These are phyloP conservation scores for Diadophis punctatus DNA, from an alignment of 2,113 vertebrate species.

Conservation along the genomic window DNA sequence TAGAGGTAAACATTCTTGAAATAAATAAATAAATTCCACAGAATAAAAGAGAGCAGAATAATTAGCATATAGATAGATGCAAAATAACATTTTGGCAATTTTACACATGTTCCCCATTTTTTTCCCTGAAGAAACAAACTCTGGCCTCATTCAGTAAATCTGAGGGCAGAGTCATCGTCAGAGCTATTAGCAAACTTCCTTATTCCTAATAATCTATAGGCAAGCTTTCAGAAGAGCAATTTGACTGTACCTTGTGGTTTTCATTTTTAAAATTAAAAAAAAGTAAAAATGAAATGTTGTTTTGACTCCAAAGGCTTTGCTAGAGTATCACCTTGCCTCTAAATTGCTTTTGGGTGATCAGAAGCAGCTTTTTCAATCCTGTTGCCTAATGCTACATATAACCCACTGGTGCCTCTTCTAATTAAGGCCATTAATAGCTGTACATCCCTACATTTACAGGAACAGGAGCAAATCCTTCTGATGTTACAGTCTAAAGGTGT, in stretches of 20 bases:
- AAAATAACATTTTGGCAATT: background rate
- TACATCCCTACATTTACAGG: conserved; percentile 54
- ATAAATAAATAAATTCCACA: background rate
- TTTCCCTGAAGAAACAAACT: background rate
- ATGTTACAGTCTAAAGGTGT: conserved; percentile 34
- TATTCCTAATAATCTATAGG: background rate
- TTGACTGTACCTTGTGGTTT: conserved; percentile 14
- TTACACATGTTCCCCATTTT: background rate
- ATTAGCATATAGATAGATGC: conserved; percentile 4
- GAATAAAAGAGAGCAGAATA: background rate
- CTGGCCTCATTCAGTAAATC: background rate
- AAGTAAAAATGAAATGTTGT: background rate
- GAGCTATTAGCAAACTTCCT: conserved; percentile 22
- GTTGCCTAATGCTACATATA: conserved; percentile 45
- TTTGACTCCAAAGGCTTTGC: background rate
- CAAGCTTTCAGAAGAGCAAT: conserved; percentile 7
- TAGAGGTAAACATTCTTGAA: background rate
- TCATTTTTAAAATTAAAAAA: conserved; percentile 11
- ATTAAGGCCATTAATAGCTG: conserved; percentile 61
- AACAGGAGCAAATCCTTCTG: conserved; percentile 53
- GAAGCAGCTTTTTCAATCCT: conserved; percentile 28
- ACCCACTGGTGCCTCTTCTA: conserved; percentile 42
- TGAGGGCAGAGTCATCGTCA: background rate
- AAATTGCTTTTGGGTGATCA: conserved; percentile 24
- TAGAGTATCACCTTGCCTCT: accelerated